These are phyloP conservation scores for Lasiommata megera DNA, from an alignment of 2,888 invertebrate genomes.

Conservation along the genomic window DNA sequence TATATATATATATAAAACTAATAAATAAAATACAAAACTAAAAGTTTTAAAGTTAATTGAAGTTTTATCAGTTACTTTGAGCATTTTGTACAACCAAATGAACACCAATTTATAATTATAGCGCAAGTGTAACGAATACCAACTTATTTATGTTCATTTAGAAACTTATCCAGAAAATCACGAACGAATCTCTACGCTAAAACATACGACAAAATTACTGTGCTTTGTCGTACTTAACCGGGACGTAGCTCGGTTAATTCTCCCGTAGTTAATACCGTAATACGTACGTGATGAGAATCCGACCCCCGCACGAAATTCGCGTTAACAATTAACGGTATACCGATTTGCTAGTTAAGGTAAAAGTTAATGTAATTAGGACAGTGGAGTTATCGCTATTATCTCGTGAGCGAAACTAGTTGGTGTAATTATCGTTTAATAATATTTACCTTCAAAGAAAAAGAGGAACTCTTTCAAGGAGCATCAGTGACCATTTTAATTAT, in stretches of 20 bases:
- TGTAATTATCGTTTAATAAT: neutral
- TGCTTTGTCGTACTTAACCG: neutral
- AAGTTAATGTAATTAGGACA: constrained; percentile 67
- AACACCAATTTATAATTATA: too few species aligned
- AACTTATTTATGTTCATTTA: too few species aligned
- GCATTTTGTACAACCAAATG: too few species aligned
- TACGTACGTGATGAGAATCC: constrained; percentile 61
- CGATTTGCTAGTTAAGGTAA: constrained; percentile 54
- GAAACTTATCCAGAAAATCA: too few species aligned
- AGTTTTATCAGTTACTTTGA: too few species aligned
- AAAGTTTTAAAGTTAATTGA: too few species aligned
- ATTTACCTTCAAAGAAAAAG: too few species aligned
- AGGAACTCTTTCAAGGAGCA: too few species aligned
- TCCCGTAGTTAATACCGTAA: constrained; percentile 64
- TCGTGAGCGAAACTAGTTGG: constrained; percentile 10
- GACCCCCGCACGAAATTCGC: constrained; percentile 40
- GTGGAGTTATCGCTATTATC: constrained; percentile 31
- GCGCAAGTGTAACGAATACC: too few species aligned
- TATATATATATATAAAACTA: too few species aligned
- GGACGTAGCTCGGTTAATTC: constrained; percentile 44
- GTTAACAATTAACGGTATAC: constrained; percentile 36
- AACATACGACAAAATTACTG: neutral
- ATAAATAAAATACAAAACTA: too few species aligned
- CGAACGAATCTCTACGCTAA: neutral
- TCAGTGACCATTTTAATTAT: too few species aligned